Evolutionary conservation across 2,113 vertebrate species (phyloP), one percentile per base, ranked within the genome.

Genomic region (Prietella phreatophila): DNA sequence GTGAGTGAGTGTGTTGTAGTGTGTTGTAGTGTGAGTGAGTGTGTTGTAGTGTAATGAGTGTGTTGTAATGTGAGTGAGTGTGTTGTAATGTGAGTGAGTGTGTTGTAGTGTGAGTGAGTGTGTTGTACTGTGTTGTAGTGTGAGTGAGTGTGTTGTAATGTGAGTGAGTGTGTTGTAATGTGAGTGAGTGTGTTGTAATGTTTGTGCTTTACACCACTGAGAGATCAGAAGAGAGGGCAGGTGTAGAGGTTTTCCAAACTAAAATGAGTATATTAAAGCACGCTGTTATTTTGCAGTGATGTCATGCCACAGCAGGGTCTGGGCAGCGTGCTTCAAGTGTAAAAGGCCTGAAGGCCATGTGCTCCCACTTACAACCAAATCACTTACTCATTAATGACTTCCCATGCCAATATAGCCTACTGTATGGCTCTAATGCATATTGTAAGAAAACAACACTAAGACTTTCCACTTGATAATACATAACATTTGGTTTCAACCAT

Each of bases 341-440:
- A 39, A 81, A 88, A 88, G 82, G 86, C 90, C 87, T 82, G 78
- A 88, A 33, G 19, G 71, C 85, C 93, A 94, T 91, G 65, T 93
- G 94, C 92, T 93, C 92, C 90, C 84, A 88, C 91, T 92, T 86
- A 79, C 71, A 83, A 89, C 90, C 86, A 92, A 90, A 92, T 93
- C 89, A 93, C 89, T 89, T 91, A 92, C 93, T 93, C 92, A 93
- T 94, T 94, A 93, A 94, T 93, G 92, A 93, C 92, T 93, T 94
- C 93, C 92, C 87, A 90, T 86, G 80, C 89, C 39, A 79, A 76
- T 76, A 33, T 71, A 63, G 61, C 39, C 75, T 60, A 83, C 73
- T 25, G 25, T 82, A 83, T 86, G 33, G 9, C 65, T 79, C 4
- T 61, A 58, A 67, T 60, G 25, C 75, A 56, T 25, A 86, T 50